These are phyloP conservation scores for Oedothorax gibbosus DNA, from an alignment of 1,140 invertebrate genomes.

Conservation along the genomic window DNA sequence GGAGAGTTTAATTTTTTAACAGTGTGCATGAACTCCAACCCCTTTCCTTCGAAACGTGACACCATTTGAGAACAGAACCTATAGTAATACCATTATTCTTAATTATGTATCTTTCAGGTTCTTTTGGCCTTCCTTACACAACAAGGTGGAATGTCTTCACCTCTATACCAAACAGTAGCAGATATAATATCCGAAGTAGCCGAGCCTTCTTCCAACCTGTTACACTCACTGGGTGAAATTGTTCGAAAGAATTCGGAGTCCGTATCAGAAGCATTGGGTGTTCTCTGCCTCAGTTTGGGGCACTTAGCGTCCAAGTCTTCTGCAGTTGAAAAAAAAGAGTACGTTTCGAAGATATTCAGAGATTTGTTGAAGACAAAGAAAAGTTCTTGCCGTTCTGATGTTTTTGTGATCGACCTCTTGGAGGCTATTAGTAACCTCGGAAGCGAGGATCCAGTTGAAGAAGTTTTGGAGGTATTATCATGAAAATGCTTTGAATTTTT, in stretches of 20 bases:
- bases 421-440: slow-evolving; percentile 59
- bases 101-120: too few relatives aligned
- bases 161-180: neutral
- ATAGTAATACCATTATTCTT: too few relatives aligned
- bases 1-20: too few relatives aligned
- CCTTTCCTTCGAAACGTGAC: too few relatives aligned
- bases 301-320: slow-evolving; percentile 13
- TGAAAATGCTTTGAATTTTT: neutral
- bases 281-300: slow-evolving; percentile 3
- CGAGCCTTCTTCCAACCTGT: slow-evolving; percentile 2
- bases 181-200: slow-evolving; percentile 38
- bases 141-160: neutral
- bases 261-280: neutral
- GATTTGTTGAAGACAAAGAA: neutral
- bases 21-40: too few relatives aligned
- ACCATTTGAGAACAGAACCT: too few relatives aligned
- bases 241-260: neutral
- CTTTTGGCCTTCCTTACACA: neutral
- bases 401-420: slow-evolving; percentile 32
- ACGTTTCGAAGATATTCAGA: neutral
- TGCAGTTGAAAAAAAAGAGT: neutral
- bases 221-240: neutral
- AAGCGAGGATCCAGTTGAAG: neutral
- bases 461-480: slow-evolving; percentile 4
- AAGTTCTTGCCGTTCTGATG: neutral